Percentiles rank a stretch among this genome's conserved stretches.
These are phyloP conservation scores for Telmatochromis brichardi DNA, from an alignment of 2,113 vertebrate genomes.

Conservation along the genomic window DNA sequence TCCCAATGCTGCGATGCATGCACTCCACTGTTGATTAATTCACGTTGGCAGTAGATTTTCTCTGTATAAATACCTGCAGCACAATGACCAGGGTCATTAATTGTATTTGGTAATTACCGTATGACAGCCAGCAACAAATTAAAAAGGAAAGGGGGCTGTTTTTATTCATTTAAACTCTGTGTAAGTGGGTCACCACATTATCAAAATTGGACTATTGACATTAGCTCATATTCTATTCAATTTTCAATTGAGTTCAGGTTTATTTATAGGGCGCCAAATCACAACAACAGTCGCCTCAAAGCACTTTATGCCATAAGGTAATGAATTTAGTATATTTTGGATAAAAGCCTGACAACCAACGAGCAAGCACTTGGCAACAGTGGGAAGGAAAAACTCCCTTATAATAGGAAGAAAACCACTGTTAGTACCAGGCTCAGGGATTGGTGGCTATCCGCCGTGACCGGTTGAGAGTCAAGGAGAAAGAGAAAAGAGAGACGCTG, in stretches of 20 bases:
- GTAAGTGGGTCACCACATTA: background rate
- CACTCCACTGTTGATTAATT: conserved; percentile 30
- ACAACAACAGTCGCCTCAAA: background rate
- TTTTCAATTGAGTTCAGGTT: background rate
- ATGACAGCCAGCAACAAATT: background rate
- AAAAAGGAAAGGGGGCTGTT: conserved; percentile 9
- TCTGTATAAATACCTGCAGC: conserved; percentile 30
- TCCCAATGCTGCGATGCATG: background rate
- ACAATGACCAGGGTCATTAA: conserved; percentile 39
- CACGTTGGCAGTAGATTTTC: conserved; percentile 4
- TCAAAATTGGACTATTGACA: background rate
- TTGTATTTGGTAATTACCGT: conserved; percentile 37
- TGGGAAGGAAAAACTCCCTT: background rate
- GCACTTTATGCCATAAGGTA: background rate
- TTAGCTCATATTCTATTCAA: background rate
- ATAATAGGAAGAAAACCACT: background rate
- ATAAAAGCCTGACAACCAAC: background rate
- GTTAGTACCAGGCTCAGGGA: background rate
- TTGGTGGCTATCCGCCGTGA: background rate
- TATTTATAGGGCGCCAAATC: background rate
- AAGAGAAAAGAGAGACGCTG: background rate
- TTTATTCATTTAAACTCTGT: conserved; percentile 5
- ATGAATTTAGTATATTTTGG: background rate
- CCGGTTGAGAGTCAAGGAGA: rapidly evolving
- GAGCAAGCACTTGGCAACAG: background rate